Conservation (phyloP, 2,113 vertebrate species). For the Orcinus orca region DNA sequence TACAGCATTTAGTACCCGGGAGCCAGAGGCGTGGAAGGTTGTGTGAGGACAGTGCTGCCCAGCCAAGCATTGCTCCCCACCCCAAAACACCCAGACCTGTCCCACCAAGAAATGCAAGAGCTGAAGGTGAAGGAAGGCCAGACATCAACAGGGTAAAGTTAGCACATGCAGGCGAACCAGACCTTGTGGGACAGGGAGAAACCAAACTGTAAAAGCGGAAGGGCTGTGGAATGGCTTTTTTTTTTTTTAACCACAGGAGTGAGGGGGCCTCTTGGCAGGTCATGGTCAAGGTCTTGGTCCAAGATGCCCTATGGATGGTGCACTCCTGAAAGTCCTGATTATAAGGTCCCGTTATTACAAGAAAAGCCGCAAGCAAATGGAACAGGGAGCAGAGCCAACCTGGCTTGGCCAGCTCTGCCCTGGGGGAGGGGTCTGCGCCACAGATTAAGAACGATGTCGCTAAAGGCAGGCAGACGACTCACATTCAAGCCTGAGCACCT, state of each 20-base stretch:
- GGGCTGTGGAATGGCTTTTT: neutral
- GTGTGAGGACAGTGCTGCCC: neutral
- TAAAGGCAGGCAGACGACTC: fast-evolving
- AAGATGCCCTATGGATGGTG: neutral
- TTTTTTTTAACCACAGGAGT: too few species aligned
- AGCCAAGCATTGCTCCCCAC: fast-evolving
- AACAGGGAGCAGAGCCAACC: neutral
- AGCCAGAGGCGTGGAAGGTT: neutral
- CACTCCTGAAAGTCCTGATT: neutral
- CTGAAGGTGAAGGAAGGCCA: neutral
- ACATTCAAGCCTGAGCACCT: neutral
- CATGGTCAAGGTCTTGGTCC: neutral
- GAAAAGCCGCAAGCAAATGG: neutral
- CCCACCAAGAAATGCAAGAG: neutral
- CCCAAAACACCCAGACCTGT: fast-evolving
- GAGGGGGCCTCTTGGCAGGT: neutral
- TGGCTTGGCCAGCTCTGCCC: neutral
- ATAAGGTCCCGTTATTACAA: fast-evolving
- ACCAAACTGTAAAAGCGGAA: neutral
- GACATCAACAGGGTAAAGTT: neutral
- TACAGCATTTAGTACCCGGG: too few species aligned
- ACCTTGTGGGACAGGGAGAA: neutral
- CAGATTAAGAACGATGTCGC: neutral
- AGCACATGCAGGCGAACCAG: fast-evolving
- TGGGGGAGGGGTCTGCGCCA: neutral